These are phyloP conservation scores for Onychomys leucogaster DNA, from an alignment of 2,797 vertebrate species.

Conservation along the genomic window DNA sequence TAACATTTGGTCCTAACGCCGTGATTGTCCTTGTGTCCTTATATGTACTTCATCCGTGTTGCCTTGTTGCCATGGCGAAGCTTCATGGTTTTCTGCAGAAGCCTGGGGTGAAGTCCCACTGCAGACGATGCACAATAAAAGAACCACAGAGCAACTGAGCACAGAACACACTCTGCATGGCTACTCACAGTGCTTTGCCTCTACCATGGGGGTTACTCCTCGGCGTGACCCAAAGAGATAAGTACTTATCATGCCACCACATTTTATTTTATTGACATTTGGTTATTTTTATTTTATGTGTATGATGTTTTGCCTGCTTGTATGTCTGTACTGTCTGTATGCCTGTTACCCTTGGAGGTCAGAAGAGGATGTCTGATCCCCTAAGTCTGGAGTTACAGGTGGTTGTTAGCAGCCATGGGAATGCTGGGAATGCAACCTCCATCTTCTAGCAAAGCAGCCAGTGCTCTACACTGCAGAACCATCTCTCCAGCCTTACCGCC, in stretches of 20 bases:
- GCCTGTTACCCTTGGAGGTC: not conserved
- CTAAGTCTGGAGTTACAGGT: not conserved
- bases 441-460: not conserved
- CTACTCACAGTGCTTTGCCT: not conserved
- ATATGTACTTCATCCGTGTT: not conserved
- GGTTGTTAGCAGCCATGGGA: not conserved
- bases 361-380: not conserved
- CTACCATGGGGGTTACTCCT: rapidly evolving
- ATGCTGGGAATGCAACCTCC: not conserved
- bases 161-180: rapidly evolving
- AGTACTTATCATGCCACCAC: not conserved
- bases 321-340: not conserved
- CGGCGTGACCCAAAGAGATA: not conserved
- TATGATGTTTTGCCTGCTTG: not conserved
- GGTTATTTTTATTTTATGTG: not conserved
- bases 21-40: not conserved
- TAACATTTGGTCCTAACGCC: not conserved
- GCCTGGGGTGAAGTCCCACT: not conserved
- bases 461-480: not conserved
- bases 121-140: not conserved
- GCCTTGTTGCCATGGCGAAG: not conserved
- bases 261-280: not conserved
- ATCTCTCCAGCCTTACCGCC: not conserved
- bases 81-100: not conserved
- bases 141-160: not conserved